Evolutionary conservation across 2,888 invertebrate species (phyloP).

Genomic region (Dioctria rufipes): DNA sequence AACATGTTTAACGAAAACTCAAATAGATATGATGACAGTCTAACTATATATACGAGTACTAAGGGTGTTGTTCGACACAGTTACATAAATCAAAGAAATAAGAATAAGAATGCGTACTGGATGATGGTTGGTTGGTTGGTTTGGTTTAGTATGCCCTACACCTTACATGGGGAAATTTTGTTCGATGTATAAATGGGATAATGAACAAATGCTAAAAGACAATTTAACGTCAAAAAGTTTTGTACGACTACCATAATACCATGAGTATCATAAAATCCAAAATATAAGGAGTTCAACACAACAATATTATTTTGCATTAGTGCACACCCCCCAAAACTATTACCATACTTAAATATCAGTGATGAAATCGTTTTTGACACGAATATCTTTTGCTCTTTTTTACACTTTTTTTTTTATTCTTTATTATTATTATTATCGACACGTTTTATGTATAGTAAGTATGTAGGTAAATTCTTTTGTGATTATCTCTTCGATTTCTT

Average conservation of each 20-base stretch:
- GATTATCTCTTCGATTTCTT: too few relatives aligned
- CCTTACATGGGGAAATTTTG: background rate
- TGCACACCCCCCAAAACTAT: background rate
- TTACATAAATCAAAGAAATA: too few relatives aligned
- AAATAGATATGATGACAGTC: background rate
- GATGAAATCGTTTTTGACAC: conserved; percentile 13
- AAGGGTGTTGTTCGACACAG: too few relatives aligned
- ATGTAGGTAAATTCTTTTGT: too few relatives aligned
- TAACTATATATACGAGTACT: too few relatives aligned
- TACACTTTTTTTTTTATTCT: conserved; percentile 13
- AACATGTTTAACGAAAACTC: conserved; percentile 1
- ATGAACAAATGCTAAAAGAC: background rate
- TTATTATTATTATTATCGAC: background rate
- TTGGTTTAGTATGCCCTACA: background rate
- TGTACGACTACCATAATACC: background rate
- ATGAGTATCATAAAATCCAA: background rate
- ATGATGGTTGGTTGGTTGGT: too few relatives aligned
- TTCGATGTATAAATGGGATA: background rate
- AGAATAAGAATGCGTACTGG: too few relatives aligned
- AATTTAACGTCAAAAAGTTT: background rate
- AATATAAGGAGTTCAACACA: background rate
- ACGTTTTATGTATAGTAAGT: background rate
- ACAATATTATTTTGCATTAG: background rate
- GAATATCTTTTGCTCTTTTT: background rate
- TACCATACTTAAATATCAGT: background rate